phyloP scores from a whole-genome alignment of 2,113 vertebrate genomes.

The Myiozetetes cayanensis region DNA sequence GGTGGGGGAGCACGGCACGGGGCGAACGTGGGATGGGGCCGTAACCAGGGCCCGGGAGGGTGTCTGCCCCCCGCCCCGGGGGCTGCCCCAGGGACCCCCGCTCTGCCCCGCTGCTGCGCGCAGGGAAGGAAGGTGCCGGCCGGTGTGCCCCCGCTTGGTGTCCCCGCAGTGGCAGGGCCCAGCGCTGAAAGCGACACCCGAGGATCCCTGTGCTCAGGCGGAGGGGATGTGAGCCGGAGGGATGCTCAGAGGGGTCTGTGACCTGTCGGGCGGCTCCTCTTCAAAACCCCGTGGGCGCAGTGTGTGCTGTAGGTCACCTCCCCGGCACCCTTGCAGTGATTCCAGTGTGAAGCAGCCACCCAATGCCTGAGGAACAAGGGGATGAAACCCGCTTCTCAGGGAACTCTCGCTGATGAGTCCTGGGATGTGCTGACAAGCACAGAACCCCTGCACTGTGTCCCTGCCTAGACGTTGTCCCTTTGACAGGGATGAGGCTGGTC shows the following conservation, averaged over 20 bases:
- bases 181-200: fast-evolving
- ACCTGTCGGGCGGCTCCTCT: neutral
- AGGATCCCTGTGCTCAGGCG: neutral
- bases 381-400: neutral
- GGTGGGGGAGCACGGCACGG: too few relatives aligned
- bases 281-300: fast-evolving
- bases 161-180: neutral
- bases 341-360: neutral
- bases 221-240: neutral
- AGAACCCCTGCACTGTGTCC: neutral
- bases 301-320: neutral
- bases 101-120: neutral
- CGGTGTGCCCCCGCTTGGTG: neutral
- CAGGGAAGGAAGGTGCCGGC: neutral
- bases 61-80: neutral
- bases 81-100: neutral
- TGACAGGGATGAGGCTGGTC: fast-evolving
- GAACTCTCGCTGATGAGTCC: neutral
- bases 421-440: neutral
- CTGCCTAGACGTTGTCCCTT: neutral
- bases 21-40: too few relatives aligned
- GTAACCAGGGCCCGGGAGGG: too few relatives aligned
- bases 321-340: neutral
- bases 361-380: neutral
- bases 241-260: neutral